Conservation (phyloP, 2,113 vertebrate species). For the Pedionomus torquatus region DNA sequence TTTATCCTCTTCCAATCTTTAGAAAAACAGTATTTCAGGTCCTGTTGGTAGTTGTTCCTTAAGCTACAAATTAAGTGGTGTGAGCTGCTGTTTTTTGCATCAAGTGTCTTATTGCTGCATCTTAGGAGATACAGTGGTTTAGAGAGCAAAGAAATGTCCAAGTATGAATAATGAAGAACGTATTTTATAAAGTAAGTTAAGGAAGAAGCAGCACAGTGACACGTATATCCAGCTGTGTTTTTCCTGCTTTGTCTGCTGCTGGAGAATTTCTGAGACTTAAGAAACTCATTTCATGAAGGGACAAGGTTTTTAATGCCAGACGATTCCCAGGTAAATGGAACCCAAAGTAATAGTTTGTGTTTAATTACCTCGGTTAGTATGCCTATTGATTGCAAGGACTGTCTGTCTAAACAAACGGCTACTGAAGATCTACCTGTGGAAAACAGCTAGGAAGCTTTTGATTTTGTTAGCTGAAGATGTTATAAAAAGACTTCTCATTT, state of each 20-base stretch:
- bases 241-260: not conserved
- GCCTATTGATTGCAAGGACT: not conserved
- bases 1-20: not conserved
- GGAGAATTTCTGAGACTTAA: not conserved
- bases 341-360: not conserved
- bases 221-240: not conserved
- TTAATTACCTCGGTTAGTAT: not conserved
- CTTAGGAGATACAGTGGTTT: not conserved
- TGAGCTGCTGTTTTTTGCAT: not conserved
- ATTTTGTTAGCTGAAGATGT: not conserved
- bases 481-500: not conserved
- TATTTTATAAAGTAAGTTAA: not conserved
- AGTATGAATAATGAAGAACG: not conserved
- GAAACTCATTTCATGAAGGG: not conserved
- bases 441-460: not conserved
- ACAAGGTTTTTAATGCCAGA: not conserved
- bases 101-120: not conserved
- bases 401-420: not conserved
- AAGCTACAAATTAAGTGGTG: not conserved
- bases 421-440: not conserved
- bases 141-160: not conserved
- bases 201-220: not conserved
- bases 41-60: not conserved
- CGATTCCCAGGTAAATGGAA: not conserved
- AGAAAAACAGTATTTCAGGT: not conserved